These are phyloP conservation scores for Calameuta filiformis DNA, from an alignment of 2,888 invertebrate species.

Conservation along the genomic window DNA sequence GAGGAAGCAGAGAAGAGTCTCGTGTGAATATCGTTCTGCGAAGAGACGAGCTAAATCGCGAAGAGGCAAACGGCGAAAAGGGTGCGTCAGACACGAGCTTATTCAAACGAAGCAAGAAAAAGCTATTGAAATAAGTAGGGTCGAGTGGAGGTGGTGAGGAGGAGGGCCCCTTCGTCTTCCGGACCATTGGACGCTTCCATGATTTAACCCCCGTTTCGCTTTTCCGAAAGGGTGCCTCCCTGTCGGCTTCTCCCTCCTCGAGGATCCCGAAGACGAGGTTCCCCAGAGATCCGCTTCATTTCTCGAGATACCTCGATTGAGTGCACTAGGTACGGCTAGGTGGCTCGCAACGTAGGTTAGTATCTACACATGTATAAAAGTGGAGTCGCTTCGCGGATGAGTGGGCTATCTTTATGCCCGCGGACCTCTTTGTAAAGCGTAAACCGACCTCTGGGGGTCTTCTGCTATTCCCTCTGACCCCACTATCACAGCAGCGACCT, in stretches of 20 bases:
- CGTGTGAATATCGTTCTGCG: background rate
- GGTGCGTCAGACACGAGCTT: conserved; percentile 45
- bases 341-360: conserved; percentile 14
- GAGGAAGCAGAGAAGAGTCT: background rate
- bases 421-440: conserved; percentile 32
- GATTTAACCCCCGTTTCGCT: conserved; percentile 55
- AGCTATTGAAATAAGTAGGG: conserved; percentile 63
- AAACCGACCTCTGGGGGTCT: conserved; percentile 24
- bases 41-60: background rate
- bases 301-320: conserved; percentile 16
- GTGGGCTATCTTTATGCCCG: conserved; percentile 30
- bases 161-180: conserved; percentile 42
- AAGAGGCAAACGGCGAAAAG: conserved; percentile 24
- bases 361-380: conserved; percentile 14
- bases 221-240: conserved; percentile 30
- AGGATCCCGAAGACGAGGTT: background rate
- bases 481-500: background rate
- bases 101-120: conserved; percentile 59
- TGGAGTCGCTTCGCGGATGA: conserved; percentile 24
- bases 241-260: background rate
- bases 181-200: conserved; percentile 58
- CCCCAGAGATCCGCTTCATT: conserved; percentile 14
- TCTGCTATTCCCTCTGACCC: background rate
- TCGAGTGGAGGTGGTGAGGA: conserved; percentile 45
- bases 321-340: background rate